Conservation (phyloP, 2,113 vertebrate genomes). For the Lasiurus borealis region DNA sequence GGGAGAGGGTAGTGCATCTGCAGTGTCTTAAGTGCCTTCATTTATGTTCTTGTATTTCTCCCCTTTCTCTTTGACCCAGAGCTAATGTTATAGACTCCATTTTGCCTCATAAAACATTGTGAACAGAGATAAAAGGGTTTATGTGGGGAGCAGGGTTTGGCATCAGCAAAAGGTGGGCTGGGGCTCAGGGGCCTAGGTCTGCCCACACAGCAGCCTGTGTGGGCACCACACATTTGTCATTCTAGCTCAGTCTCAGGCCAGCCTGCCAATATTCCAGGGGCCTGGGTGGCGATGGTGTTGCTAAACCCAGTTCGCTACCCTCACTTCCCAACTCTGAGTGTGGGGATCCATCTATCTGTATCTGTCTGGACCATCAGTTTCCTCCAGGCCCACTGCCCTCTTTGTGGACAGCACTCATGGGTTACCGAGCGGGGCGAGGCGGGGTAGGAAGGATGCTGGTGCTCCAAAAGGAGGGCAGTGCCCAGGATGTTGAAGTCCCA, state of each 20-base stretch:
- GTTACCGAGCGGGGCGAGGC: background rate
- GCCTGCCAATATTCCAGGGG: background rate
- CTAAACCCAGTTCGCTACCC: background rate
- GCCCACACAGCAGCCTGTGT: background rate
- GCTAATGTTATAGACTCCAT: background rate
- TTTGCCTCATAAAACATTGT: background rate
- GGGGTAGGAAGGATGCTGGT: background rate
- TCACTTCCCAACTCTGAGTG: background rate
- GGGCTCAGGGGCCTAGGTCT: background rate
- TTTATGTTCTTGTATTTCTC: background rate
- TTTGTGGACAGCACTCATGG: background rate
- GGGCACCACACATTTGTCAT: background rate
- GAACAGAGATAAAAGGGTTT: background rate
- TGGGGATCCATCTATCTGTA: background rate
- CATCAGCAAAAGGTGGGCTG: background rate
- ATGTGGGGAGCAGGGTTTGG: background rate
- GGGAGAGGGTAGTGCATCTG: rapidly evolving
- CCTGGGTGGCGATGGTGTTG: background rate
- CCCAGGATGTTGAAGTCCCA: background rate
- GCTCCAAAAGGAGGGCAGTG: background rate
- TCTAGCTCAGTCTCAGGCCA: background rate
- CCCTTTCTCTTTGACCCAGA: background rate
- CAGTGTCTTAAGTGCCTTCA: background rate
- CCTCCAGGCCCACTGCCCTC: background rate
- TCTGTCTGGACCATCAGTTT: slow-evolving; percentile 24